Evolutionary conservation across 1,140 invertebrate species (phyloP), one percentile per base, ranked within the genome.

Genomic region (Sitophilus oryzae): DNA sequence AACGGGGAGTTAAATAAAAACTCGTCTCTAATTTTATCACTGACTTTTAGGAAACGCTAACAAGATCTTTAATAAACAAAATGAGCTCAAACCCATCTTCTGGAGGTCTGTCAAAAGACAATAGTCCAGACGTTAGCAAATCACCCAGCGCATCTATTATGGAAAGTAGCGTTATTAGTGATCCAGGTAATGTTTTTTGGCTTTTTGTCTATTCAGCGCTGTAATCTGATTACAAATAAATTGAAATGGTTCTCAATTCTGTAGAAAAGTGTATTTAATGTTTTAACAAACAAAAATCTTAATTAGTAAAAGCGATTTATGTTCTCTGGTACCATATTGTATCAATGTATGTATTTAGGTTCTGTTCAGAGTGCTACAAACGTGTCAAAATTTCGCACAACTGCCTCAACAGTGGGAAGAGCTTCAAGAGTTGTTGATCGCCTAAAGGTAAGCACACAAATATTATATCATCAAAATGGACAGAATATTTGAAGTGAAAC

Each of bases 51-150:
- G 73, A 74, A 66, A 81, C 74, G 70, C 82, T 82, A 67, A 81
- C 76, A 59, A 78, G 82, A 63, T 79, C 74, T 46, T 77, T 82
- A 63, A 81, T 79, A 71, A 76, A 73, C 66, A 78, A 76, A 63
- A 77, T 79, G 55, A 76, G 78, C 71, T 78, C 73, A 66, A n/a
- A 44, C 30, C 10, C 19, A 16, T 46, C 52, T 3, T 41, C 80
- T 73, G 66, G 80, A 80, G 60, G 64, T 58, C 58, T 53, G 16
- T 62, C 63, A 5, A 60, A 58, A 30, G 52, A 59, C 15, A 49
- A 36, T 36, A 61, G 60, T 59, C 58, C 67, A 59, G 57, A 77
- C 74, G 64, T 76, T 71, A 59, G 78, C 79, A 54, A 82, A 81
- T 60, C 61, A 1, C 52, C 25, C 45, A 11, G 19, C 45, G 16